Base-by-base conservation (phyloP, 1,140 invertebrate genomes). In the Drosophila setifemur region DNA sequence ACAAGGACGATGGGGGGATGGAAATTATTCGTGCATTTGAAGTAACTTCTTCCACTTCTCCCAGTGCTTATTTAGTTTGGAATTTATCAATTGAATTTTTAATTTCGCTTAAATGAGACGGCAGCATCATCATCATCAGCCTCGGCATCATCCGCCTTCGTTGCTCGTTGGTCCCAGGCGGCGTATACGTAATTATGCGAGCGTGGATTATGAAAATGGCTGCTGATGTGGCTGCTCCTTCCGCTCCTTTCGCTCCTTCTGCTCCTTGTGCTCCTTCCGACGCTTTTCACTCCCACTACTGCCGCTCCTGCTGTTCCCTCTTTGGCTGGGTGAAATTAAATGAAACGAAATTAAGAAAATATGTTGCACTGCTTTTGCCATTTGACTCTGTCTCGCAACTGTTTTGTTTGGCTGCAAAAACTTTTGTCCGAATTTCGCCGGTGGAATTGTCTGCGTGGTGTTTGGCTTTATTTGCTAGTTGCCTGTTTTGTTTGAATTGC, bases 261-360 rank as follows among this genome's bases (percentile, higher is more conserved):
- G n/a, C 9, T 44, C 53, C 29, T 14, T 11, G 19, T 23, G 42
- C 12, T 16, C 7, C 42, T 19, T 5, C 2, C 39, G 28, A n/a
- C n/a, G n/a, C n/a, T n/a, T n/a, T n/a, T n/a, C n/a, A n/a, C n/a
- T n/a, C n/a, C n/a, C n/a, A n/a, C n/a, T n/a, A n/a, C n/a, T n/a
- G n/a, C 48, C 25, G 21, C 31, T 58, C 49, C 33, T 40, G 23
- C 52, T 48, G 55, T 28, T 44, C n/a, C 42, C 23, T 28, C n/a
- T 12, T 21, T 21, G 7, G 35, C 33, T 18, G 40, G 70, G 61
- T 39, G 47, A 70, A 78, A 78, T 70, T 64, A 64, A 64, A 64
- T 21, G 64, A 72, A 86, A 79, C 72, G 74, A 86, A 86, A 85
- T 85, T 85, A 83, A 71, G 79, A 83, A 83, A 83, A 83, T 81